phyloP scores from a whole-genome alignment of 2,797 vertebrate genomes.

The Notolabrus celidotus region DNA sequence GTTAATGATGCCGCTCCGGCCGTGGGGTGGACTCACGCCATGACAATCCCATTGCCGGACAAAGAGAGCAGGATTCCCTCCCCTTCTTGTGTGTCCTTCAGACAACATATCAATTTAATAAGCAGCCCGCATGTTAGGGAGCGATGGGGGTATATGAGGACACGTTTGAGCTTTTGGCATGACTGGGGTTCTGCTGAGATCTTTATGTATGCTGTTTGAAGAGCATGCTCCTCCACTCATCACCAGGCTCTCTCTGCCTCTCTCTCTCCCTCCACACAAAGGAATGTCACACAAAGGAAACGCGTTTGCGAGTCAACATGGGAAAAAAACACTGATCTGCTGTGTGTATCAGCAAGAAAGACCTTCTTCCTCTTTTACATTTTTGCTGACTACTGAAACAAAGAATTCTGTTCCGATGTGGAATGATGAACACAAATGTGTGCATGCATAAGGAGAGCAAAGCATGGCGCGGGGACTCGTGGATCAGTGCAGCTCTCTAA shows the following conservation, averaged over 20 bases:
- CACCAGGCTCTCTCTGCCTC: slow-evolving; percentile 22
- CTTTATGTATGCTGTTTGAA: slow-evolving; percentile 47
- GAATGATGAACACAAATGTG: slow-evolving; percentile 12
- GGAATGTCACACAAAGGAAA: slow-evolving; percentile 76
- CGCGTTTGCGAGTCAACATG: slow-evolving; percentile 20
- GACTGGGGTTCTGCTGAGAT: slow-evolving; percentile 32
- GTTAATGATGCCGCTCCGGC: slow-evolving; percentile 48
- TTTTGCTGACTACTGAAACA: slow-evolving; percentile 9
- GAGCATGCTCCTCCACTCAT: slow-evolving; percentile 47
- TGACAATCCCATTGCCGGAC: slow-evolving; percentile 64
- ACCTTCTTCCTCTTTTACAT: not conserved
- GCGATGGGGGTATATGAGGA: slow-evolving; percentile 52
- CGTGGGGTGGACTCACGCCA: slow-evolving; percentile 42
- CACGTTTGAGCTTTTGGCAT: slow-evolving; percentile 51
- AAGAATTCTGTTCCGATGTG: slow-evolving; percentile 9
- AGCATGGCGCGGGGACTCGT: not conserved
- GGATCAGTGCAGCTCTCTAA: not conserved
- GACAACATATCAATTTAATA: slow-evolving; percentile 63
- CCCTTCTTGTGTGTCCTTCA: slow-evolving; percentile 32
- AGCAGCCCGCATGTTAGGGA: slow-evolving; percentile 33
- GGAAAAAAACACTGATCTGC: not conserved
- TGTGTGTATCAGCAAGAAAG: slow-evolving; percentile 14
- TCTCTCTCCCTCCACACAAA: slow-evolving; percentile 64
- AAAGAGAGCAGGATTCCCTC: slow-evolving; percentile 52
- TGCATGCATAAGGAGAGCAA: not conserved